These are phyloP conservation scores for Cichladusa arquata DNA, from an alignment of 2,113 vertebrate genomes.

Conservation along the genomic window DNA sequence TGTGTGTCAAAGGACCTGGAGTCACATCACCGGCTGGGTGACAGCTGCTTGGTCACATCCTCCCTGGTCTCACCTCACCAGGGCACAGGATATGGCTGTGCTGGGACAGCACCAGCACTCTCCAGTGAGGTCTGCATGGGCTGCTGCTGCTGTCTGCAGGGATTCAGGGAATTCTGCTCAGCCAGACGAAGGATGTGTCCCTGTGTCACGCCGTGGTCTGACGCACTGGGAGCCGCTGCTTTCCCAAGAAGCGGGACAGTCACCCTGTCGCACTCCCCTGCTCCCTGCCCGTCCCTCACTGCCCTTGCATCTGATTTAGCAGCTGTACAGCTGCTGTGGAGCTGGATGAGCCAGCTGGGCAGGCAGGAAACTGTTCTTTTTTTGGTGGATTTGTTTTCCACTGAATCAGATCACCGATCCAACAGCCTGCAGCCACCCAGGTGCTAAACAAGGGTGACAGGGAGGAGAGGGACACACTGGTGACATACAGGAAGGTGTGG, in stretches of 20 bases:
- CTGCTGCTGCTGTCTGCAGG: neutral
- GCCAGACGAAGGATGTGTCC: neutral
- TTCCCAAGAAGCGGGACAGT: neutral
- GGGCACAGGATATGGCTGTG: neutral
- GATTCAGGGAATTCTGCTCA: slow-evolving; percentile 28
- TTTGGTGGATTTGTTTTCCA: neutral
- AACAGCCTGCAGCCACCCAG: neutral
- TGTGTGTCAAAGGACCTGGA: neutral
- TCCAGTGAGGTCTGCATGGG: neutral
- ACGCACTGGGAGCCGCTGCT: neutral
- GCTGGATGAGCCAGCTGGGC: neutral
- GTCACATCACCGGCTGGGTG: neutral
- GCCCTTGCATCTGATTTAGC: neutral
- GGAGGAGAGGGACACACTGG: neutral
- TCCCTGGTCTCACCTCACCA: neutral
- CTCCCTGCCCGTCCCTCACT: neutral
- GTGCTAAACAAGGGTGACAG: rapidly evolving
- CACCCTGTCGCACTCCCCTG: rapidly evolving
- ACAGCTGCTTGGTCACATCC: neutral
- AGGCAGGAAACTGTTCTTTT: neutral
- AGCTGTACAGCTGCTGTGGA: neutral
- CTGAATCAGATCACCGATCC: neutral
- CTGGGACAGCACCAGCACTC: neutral
- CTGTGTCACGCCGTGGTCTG: neutral
- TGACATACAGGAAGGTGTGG: neutral